Base-by-base conservation (phyloP, 2,113 vertebrate species). In the Carollia perspicillata region DNA sequence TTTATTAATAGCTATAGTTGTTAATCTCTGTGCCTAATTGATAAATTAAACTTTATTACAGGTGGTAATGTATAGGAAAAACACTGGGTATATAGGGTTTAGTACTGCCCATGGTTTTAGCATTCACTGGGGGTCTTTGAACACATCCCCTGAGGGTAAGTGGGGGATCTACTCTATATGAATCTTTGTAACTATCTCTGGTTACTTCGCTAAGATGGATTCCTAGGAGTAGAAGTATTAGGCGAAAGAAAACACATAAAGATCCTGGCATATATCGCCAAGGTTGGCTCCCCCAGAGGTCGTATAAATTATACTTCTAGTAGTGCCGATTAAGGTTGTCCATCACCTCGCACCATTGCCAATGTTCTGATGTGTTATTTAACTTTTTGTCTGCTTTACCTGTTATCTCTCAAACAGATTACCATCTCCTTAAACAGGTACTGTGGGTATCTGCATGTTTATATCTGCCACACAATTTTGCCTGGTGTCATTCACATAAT, bases 171-270 rank as follows among this genome's bases (percentile, higher is more conserved):
- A 35, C n/a, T 87, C 44, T 77, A 37, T 40, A 20, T 9, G 17
- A 86, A 63, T 78, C 47, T 58, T 63, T 60, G 3, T 35, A 65
- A 79, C 7, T 81, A 51, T 58, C 18, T 89, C 92, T 80, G 20
- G 86, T 77, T 75, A 28, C 49, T 94, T 84, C 90, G 37, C 75
- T 71, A 77, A 80, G 37, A 89, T 47, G 91, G 81, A 69, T 60
- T 58, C 51, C 26, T 74, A 53, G 37, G 12, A 84, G 74, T 33
- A 90, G 77, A 90, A 72, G 79, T 12, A 53, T 4, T 65, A 6
- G 20, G 8, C 74, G 17, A 49, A 89, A 84, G 78, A 85, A 79
- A 49, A 40, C 3, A 35, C 13, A 53, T 65, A 26, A 58, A 60
- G 37, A 37, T 75, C 3, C 26, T 40, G 77, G 30, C 17, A 33